Evolutionary conservation across 2,888 invertebrate species (phyloP), one percentile per base, ranked within the genome.

Genomic region (Nemotelus nigrinus): DNA sequence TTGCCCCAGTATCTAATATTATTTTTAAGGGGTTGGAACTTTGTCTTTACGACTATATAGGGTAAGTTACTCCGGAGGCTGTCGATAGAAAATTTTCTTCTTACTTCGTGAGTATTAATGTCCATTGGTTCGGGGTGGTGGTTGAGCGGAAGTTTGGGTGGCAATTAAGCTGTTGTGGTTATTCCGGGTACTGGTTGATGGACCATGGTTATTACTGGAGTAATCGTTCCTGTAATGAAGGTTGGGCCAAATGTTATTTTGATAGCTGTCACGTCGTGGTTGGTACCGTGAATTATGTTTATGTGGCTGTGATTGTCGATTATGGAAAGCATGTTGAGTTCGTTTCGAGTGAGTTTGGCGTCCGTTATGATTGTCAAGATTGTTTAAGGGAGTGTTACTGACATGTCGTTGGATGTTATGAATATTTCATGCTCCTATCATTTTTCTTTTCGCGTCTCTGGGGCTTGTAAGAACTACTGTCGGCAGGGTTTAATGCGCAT

Each of bases 71-170:
- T 58, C 3, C 25, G 3, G 25, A 58, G 58, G 58, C 58, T 3
- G n/a, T 4, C 25, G 58, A 58, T n/a, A 25, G 58, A 58, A 58
- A 58, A 58, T 58, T 58, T 58, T 8, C 58, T n/a, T 3, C 3
- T n/a, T n/a, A n/a, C n/a, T 58, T 58, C 58, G 58, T n/a, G 6
- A 7, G 6, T 58, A n/a, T 58, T 58, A 7, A 58, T n/a, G 58
- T 58, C 58, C 58, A 58, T 58, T 3, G 58, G 58, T 58, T 58
- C 58, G n/a, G 4, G 58, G 58, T 4, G 58, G 7, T 4, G 50
- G 8, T 6, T 4, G 50, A 6, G 4, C 5, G 50, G 8, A 50
- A 4, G 5, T n/a, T n/a, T n/a, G n/a, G n/a, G n/a, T n/a, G n/a
- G n/a, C n/a, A n/a, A n/a, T n/a, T n/a, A n/a, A n/a, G n/a, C n/a